Base-by-base conservation (phyloP, 2,888 invertebrate species). In the Panopea generosa region DNA sequence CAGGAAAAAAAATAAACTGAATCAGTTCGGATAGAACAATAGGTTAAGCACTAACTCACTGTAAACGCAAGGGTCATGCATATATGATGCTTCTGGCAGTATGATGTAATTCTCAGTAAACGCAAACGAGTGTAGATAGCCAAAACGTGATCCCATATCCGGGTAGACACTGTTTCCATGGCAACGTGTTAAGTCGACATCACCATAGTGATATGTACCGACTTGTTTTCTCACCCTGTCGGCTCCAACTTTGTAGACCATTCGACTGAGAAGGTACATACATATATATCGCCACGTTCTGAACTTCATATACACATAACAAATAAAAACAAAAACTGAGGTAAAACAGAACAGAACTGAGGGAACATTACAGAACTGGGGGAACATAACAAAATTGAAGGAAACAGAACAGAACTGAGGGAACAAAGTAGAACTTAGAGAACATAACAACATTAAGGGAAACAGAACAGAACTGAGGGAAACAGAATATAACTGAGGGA, bases 221-320 rank as follows among this genome's bases (percentile, higher is more conserved):
- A 75, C 69, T 2, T 59, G 55, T 6, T 68, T 26, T 2, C 79
- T 71, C 2, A 43, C 27, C 26, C 56, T 65, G 50, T 79, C 66
- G 7, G 79, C 68, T 24, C 71, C 68, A 7, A 79, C 75, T 38
- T 79, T 79, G 52, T 79, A 79, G 7, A 75, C 68, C 4, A 75
- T 18, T 22, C 75, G 55, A 65, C 79, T 79, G 49, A 16, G 47
- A 65, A 2, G n/a, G n/a, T n/a, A n/a, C n/a, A n/a, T n/a, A n/a
- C n/a, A n/a, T 45, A n/a, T 29, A 29, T 56, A n/a, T 33, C 6
- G 6, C 22, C 27, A 55, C 6, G 9, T 40, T 14, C 14, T 40
- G 7, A 40, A 40, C 14, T 11, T 40, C 40, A 40, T 40, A 40
- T 14, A 40, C 14, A 40, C 7, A 40, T 40, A 40, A 40, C 14